A percentile compares a stretch with the other conserved stretches of the same genome.
Evolutionary conservation across 2,113 vertebrate species (phyloP).

Genomic region (Brachypteracias leptosomus): DNA sequence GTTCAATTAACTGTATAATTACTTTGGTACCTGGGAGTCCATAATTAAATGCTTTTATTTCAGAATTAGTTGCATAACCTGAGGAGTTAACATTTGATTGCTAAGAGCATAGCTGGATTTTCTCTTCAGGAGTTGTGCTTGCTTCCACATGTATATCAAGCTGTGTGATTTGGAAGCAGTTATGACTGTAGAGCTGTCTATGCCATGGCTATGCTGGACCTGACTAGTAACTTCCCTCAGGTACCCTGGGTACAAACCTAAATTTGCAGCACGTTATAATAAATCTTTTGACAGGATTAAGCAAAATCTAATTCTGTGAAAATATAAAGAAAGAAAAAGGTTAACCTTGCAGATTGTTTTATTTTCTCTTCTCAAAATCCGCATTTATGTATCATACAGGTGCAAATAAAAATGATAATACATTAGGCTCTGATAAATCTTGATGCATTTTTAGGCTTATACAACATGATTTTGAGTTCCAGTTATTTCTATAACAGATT

Average conservation of each 20-base stretch:
- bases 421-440: not conserved
- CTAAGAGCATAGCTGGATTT: not conserved
- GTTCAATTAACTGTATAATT: not conserved
- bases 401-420: not conserved
- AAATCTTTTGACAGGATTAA: not conserved
- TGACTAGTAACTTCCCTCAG: not conserved
- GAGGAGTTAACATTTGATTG: not conserved
- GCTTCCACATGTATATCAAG: not conserved
- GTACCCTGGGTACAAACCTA: not conserved
- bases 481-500: not conserved
- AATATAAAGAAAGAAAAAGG: not conserved
- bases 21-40: not conserved
- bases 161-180: not conserved
- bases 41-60: not conserved
- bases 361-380: not conserved
- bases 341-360: not conserved
- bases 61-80: not conserved
- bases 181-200: not conserved
- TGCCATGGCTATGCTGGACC: not conserved
- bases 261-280: not conserved
- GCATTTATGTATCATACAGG: not conserved
- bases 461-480: not conserved
- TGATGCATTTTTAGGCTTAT: not conserved
- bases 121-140: not conserved
- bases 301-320: not conserved